Conservation (phyloP, 2,797 vertebrate genomes). For the Sparus aurata region DNA sequence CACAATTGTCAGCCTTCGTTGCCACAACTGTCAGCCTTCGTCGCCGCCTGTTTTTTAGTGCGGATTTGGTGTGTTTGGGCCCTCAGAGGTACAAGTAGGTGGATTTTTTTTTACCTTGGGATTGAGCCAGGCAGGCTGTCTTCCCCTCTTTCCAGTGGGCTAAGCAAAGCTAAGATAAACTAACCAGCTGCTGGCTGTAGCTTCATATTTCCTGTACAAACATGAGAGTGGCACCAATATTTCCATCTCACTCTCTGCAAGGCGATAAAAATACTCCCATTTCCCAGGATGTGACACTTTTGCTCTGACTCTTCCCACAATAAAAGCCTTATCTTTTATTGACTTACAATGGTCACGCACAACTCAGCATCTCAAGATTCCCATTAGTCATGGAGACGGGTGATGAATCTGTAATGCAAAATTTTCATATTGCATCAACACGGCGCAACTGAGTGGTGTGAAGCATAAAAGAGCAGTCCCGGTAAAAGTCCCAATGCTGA, state of each 20-base stretch:
- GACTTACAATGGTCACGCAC: not conserved
- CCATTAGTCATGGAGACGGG: conserved; percentile 35
- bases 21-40: too few species aligned
- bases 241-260: not conserved
- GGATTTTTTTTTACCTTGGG: not conserved
- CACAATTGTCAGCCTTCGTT: too few species aligned
- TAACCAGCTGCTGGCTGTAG: not conserved
- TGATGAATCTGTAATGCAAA: conserved; percentile 54
- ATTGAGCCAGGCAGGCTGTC: not conserved
- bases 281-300: conserved; percentile 1
- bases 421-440: conserved; percentile 53
- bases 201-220: not conserved
- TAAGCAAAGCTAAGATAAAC: not conserved
- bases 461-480: conserved; percentile 46
- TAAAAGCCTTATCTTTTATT: conserved; percentile 3
- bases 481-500: conserved; percentile 46
- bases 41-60: too few species aligned
- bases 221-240: not conserved
- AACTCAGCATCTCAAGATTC: conserved; percentile 22
- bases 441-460: conserved; percentile 11
- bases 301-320: conserved; percentile 4
- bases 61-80: too few species aligned
- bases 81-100: not conserved
- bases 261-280: not conserved
- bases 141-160: not conserved